Base-by-base conservation (phyloP, 2,888 invertebrate species). In the Caenorhabditis panamensis region DNA sequence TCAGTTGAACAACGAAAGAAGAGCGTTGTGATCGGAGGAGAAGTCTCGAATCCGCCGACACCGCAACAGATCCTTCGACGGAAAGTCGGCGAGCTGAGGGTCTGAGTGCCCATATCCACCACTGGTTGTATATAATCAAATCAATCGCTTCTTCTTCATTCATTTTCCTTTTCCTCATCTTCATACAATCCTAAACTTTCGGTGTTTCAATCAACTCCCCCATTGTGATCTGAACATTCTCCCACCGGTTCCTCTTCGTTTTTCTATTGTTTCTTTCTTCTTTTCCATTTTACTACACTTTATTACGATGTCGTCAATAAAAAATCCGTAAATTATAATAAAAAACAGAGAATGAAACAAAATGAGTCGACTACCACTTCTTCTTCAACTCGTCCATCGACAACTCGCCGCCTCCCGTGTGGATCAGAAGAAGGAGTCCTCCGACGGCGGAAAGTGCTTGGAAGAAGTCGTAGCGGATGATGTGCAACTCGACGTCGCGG, bases 331-430 rank as follows among this genome's bases (percentile, higher is more conserved):
- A 56, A 16, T 44, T 47, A 64, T 41, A 41, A n/a, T 67, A 24
- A 37, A 51, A 28, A 31, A 31, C 31, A 31, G 9, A 31, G 31
- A 6, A 31, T n/a, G 20, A 44, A 26, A 54, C 18, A 49, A 64
- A n/a, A n/a, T n/a, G n/a, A n/a, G n/a, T n/a, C 36, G 31, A 49
- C 41, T 20, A 97, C 96, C 96, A 99, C 92, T 95, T 95, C 93
- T 99, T 99, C 93, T 99, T 99, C 93, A 98, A 97, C 91, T 98
- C 98, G 92, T 99, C 99, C 96, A 99, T 96, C 83, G 97, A 97
- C 54, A 97, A 96, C 69, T 96, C 97, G 76, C 99, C 99, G 36
- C 99, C 99, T 36, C 99, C 99, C 82, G 98, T 93, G 82, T 96
- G 96, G 11, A 99, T 98, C 87, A 99, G 96, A 95, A 99, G 96